Percentiles rank a stretch among this genome's conserved stretches.
phyloP scores from a whole-genome alignment of 2,888 invertebrate genomes.

The Tenthredo amoena region DNA sequence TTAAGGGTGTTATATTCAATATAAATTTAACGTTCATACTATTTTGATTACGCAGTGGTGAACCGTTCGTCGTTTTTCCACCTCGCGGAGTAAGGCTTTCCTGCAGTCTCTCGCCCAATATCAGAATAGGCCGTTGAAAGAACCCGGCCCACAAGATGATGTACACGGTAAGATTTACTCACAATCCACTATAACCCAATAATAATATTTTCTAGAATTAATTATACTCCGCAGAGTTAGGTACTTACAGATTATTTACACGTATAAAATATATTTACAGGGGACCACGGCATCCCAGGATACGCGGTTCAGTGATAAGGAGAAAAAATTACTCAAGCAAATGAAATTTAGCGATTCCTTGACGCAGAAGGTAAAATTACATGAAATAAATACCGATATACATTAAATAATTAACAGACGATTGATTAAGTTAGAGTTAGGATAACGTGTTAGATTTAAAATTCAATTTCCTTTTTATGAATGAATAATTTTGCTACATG shows the following conservation, averaged over 20 bases:
- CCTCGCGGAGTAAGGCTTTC: neutral
- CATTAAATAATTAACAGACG: neutral
- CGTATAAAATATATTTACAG: conserved; percentile 79
- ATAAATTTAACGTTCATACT: neutral
- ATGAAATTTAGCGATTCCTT: conserved; percentile 99
- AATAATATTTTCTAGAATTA: neutral
- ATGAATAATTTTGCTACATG: neutral
- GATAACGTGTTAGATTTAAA: neutral
- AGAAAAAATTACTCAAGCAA: conserved; percentile 98
- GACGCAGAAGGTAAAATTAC: conserved; percentile 88
- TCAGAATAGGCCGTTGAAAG: neutral
- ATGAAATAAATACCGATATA: conserved; percentile 14
- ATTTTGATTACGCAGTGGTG: conserved; percentile 52
- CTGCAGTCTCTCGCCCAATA: conserved; percentile 28
- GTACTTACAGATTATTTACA: neutral
- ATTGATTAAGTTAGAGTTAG: neutral
- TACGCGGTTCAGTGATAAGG: conserved; percentile 99
- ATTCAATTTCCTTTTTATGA: conserved; percentile 14
- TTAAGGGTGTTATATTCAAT: neutral
- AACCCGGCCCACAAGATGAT: conserved; percentile 75
- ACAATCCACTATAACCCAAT: neutral
- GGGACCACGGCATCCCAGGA: conserved; percentile 99
- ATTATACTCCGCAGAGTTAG: conserved; percentile 1
- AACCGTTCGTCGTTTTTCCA: neutral
- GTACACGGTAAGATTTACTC: conserved; percentile 78